Conservation (phyloP, 92 coral and sea anemone genomes). For the Montipora capitata region DNA sequence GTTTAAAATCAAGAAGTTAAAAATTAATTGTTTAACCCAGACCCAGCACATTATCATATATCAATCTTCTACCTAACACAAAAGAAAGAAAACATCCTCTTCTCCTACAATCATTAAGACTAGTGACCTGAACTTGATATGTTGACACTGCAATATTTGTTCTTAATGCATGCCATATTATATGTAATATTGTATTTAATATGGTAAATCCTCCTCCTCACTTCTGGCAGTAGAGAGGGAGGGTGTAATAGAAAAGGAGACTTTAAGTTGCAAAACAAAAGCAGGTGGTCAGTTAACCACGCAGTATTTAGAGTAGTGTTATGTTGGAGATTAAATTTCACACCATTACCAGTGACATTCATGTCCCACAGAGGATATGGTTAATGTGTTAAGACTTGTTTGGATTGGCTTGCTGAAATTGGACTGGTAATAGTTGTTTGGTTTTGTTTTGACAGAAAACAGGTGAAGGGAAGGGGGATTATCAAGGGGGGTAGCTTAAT, state of each 20-base stretch:
- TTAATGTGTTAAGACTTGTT: too few species aligned
- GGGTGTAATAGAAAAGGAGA: too few species aligned
- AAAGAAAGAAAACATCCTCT: slow-evolving; percentile 2
- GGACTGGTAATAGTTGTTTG: too few species aligned
- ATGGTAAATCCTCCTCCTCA: slow-evolving; percentile 3
- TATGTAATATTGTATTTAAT: neutral
- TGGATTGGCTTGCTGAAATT: too few species aligned
- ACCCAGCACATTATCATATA: neutral
- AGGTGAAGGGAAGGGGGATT: too few species aligned
- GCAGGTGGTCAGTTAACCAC: slow-evolving; percentile 1
- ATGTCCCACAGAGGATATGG: too few species aligned
- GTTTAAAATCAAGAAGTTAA: slow-evolving; percentile 1
- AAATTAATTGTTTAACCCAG: neutral
- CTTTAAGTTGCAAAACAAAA: neutral
- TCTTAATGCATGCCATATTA: neutral
- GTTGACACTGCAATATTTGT: neutral
- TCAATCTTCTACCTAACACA: neutral
- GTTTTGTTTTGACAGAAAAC: too few species aligned
- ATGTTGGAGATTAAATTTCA: slow-evolving; percentile 8
- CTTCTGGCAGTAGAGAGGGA: neutral
- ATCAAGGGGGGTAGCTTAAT: too few species aligned
- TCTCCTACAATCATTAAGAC: neutral
- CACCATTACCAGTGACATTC: too few species aligned
- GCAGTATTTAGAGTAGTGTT: neutral
- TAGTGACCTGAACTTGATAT: slow-evolving; percentile 8